Evolutionary conservation across 2,888 invertebrate genomes (phyloP).

Genomic region (Carterocephalus palaemon): DNA sequence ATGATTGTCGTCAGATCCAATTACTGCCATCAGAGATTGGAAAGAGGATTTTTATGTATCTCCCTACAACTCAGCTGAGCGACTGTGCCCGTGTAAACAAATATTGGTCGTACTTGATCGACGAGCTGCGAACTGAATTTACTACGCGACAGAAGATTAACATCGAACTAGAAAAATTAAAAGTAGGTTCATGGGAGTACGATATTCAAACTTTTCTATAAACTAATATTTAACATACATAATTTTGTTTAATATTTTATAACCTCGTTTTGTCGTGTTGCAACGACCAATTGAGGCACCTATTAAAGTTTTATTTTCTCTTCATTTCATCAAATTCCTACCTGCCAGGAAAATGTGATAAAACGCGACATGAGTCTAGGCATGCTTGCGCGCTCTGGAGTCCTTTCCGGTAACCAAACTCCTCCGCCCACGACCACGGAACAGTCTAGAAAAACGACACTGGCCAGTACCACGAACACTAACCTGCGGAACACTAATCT

Average conservation of each 20-base stretch:
- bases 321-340: not conserved
- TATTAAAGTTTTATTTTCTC: not conserved
- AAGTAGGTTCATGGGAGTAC: conserved; percentile 31
- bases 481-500: no score
- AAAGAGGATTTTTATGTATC: conserved; percentile 51
- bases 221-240: no score
- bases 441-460: not conserved
- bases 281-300: no score
- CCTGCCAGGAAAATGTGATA: conserved; percentile 45
- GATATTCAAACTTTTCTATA: no score
- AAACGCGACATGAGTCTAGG: conserved; percentile 48
- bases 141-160: conserved; percentile 49
- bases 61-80: conserved; percentile 45
- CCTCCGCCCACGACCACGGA: not conserved
- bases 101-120: conserved; percentile 64
- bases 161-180: conserved; percentile 49
- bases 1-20: conserved; percentile 47
- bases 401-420: conserved; percentile 7
- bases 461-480: not conserved
- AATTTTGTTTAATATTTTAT: no score
- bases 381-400: conserved; percentile 28
- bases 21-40: conserved; percentile 54
- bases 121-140: conserved; percentile 51
- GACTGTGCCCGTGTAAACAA: conserved; percentile 60
- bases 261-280: no score